Percentiles rank a stretch among this genome's conserved stretches.
These are phyloP conservation scores for Diprion similis DNA, from an alignment of 1,140 invertebrate genomes.

Conservation along the genomic window DNA sequence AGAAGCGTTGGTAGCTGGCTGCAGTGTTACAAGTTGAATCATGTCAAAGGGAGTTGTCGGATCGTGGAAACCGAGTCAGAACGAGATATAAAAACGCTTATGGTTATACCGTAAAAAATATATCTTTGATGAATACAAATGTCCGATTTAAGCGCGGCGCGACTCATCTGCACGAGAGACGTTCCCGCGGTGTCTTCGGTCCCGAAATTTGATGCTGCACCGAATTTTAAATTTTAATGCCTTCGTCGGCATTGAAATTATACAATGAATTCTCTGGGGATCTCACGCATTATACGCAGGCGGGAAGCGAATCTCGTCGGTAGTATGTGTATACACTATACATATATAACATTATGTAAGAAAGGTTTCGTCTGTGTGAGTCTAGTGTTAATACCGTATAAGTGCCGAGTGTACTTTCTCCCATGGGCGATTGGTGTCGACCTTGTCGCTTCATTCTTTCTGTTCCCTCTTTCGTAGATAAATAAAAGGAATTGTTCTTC, in stretches of 20 bases:
- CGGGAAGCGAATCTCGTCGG: too few relatives aligned
- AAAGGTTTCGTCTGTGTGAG: too few relatives aligned
- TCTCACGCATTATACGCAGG: too few relatives aligned
- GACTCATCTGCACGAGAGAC: not conserved
- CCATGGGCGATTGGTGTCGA: not conserved
- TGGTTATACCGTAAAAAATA: not conserved
- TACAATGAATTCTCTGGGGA: too few relatives aligned
- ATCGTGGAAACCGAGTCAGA: not conserved
- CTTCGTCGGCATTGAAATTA: too few relatives aligned
- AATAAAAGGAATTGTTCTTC: not conserved
- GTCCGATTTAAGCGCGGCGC: conserved; percentile 3
- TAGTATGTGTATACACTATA: too few relatives aligned
- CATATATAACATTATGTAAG: too few relatives aligned
- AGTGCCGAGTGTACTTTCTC: too few relatives aligned
- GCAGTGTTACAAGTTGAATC: not conserved
- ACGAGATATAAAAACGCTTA: not conserved
- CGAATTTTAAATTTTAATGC: not conserved
- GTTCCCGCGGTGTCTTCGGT: not conserved
- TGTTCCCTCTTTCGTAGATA: not conserved
- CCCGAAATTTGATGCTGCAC: not conserved
- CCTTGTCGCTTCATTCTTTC: not conserved
- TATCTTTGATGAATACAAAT: not conserved
- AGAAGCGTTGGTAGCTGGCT: not conserved
- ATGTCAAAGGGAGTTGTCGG: not conserved
- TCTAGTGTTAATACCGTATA: too few relatives aligned